These are phyloP conservation scores for Bombus balteatus DNA, from an alignment of 1,140 invertebrate species.

Conservation along the genomic window DNA sequence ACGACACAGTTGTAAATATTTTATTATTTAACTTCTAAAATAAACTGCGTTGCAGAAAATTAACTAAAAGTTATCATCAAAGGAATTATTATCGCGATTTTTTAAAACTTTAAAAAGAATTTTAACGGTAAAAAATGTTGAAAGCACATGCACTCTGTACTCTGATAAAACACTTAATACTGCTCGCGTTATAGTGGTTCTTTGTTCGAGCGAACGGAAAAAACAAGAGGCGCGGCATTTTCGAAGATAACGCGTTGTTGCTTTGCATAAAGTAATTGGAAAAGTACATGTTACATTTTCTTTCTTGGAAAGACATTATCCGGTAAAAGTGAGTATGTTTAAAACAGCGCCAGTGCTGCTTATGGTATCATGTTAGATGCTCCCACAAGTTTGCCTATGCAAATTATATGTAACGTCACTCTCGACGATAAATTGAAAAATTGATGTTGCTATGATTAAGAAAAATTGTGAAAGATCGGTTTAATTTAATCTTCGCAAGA, in stretches of 20 bases:
- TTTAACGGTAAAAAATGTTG: neutral
- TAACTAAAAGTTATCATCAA: too few relatives aligned
- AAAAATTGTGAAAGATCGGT: too few relatives aligned
- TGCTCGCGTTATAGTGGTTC: neutral
- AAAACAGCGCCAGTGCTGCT: neutral
- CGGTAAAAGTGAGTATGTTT: too few relatives aligned
- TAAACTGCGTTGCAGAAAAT: too few relatives aligned
- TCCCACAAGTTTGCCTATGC: neutral
- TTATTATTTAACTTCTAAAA: neutral
- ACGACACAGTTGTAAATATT: neutral
- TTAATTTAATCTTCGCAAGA: too few relatives aligned
- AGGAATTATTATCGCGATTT: too few relatives aligned
- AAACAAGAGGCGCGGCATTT: too few relatives aligned
- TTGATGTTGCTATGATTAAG: neutral
- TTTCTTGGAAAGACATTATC: neutral
- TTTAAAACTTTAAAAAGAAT: too few relatives aligned
- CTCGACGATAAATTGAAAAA: neutral
- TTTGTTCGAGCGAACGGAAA: neutral
- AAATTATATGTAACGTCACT: conserved; percentile 7
- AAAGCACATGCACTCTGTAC: neutral
- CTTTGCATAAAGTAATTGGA: neutral
- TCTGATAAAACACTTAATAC: neutral
- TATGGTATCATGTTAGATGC: neutral
- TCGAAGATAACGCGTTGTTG: neutral
- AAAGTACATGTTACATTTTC: too few relatives aligned